phyloP scores from a whole-genome alignment of 2,113 vertebrate species.

The Sus scrofa region DNA sequence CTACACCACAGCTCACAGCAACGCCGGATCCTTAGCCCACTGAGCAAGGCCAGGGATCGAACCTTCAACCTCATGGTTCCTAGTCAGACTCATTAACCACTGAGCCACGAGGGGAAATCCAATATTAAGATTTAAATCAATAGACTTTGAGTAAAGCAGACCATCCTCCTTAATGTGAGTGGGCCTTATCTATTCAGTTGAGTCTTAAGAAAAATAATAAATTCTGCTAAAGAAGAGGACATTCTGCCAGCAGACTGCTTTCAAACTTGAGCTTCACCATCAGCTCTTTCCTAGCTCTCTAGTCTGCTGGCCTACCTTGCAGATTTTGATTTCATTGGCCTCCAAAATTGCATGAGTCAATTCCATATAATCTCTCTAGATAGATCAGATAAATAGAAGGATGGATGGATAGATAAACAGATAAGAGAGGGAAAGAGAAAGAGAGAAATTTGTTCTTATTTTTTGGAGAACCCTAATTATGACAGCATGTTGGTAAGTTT shows the following conservation, averaged over 20 bases:
- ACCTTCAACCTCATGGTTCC: too few species aligned
- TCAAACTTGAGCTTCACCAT: neutral
- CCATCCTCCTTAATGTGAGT: too few species aligned
- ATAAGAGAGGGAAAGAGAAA: neutral
- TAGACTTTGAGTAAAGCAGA: neutral
- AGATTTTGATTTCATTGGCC: neutral
- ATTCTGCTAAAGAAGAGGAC: neutral
- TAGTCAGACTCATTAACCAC: too few species aligned
- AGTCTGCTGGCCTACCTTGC: neutral
- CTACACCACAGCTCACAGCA: too few species aligned
- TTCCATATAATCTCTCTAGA: neutral
- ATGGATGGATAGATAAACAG: neutral
- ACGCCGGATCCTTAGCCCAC: too few species aligned
- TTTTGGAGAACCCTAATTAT: neutral
- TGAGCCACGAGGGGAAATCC: too few species aligned
- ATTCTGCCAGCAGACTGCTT: neutral
- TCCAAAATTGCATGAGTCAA: neutral
- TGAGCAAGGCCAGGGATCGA: too few species aligned
- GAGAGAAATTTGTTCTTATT: neutral
- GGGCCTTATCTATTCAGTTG: neutral
- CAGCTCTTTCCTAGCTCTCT: neutral
- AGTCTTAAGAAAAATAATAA: neutral
- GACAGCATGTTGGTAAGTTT: neutral
- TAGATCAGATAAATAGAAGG: neutral
- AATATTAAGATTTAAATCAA: neutral